phyloP scores from a whole-genome alignment of 2,888 invertebrate genomes.

The Cantharis lateralis region DNA sequence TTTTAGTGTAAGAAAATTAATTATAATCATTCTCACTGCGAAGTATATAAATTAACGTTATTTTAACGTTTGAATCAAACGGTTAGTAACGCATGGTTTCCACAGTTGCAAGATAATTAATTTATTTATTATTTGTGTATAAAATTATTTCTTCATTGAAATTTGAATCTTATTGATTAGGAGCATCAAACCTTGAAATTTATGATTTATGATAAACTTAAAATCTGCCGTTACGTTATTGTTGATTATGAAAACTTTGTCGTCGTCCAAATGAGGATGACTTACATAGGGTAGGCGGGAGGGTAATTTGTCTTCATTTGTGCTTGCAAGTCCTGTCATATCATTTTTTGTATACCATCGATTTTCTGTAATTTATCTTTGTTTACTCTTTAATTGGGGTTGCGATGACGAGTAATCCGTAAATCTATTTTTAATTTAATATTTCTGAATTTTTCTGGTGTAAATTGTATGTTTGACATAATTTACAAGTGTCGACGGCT shows the following conservation, averaged over 20 bases:
- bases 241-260: background rate
- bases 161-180: background rate
- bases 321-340: conserved; percentile 13
- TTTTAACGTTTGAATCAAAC: background rate
- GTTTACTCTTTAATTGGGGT: background rate
- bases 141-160: background rate
- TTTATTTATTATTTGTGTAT: background rate
- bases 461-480: conserved; percentile 17
- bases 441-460: conserved; percentile 8
- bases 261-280: conserved; percentile 13
- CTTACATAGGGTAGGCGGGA: background rate
- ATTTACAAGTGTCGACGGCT: conserved; percentile 29
- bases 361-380: background rate
- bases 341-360: conserved; percentile 6
- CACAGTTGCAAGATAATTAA: background rate
- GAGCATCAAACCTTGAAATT: background rate
- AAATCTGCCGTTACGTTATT: background rate
- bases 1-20: conserved; percentile 22
- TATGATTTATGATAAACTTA: background rate
- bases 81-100: background rate
- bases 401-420: background rate
- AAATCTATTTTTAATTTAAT: conserved; percentile 7
- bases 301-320: conserved; percentile 22
- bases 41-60: background rate
- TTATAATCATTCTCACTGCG: conserved; percentile 13